These are phyloP conservation scores for Cephus pygmeus DNA, from an alignment of 2,888 invertebrate species.

Conservation along the genomic window DNA sequence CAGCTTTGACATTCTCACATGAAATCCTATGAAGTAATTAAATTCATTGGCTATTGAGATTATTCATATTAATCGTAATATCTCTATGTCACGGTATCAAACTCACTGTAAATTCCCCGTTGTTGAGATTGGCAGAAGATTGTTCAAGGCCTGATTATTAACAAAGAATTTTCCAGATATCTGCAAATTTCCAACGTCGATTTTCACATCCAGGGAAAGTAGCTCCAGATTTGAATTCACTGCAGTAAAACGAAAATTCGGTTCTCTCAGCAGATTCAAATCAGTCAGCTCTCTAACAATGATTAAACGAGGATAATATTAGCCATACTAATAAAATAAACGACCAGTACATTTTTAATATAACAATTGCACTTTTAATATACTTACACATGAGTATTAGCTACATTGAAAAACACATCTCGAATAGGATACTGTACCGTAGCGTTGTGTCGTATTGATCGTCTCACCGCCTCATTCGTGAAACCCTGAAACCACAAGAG, in stretches of 20 bases:
- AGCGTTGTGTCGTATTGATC: slow-evolving; percentile 16
- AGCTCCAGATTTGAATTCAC: slow-evolving; percentile 11
- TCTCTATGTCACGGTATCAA: neutral
- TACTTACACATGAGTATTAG: slow-evolving; percentile 19
- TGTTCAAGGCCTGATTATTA: slow-evolving; percentile 55
- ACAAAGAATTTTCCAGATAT: slow-evolving; percentile 58
- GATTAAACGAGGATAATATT: neutral
- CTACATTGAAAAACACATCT: slow-evolving; percentile 18
- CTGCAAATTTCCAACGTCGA: slow-evolving; percentile 49
- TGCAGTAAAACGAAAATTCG: slow-evolving; percentile 14
- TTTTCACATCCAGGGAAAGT: slow-evolving; percentile 10
- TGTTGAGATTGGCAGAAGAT: slow-evolving; percentile 56
- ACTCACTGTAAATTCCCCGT: slow-evolving; percentile 59
- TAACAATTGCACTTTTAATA: neutral
- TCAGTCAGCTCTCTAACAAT: slow-evolving; percentile 10
- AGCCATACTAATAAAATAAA: neutral
- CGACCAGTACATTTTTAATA: neutral
- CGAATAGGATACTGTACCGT: slow-evolving; percentile 8
- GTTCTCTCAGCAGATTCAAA: slow-evolving; percentile 18
- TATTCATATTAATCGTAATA: neutral
- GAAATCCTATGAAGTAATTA: slow-evolving; percentile 62
- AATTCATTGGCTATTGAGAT: slow-evolving; percentile 8
- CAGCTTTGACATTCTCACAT: slow-evolving; percentile 69
- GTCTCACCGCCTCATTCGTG: slow-evolving; percentile 18
- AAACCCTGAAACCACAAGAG: slow-evolving; percentile 9